These are phyloP conservation scores for Oligia fasciuncula DNA, from an alignment of 2,888 invertebrate species.

Conservation along the genomic window DNA sequence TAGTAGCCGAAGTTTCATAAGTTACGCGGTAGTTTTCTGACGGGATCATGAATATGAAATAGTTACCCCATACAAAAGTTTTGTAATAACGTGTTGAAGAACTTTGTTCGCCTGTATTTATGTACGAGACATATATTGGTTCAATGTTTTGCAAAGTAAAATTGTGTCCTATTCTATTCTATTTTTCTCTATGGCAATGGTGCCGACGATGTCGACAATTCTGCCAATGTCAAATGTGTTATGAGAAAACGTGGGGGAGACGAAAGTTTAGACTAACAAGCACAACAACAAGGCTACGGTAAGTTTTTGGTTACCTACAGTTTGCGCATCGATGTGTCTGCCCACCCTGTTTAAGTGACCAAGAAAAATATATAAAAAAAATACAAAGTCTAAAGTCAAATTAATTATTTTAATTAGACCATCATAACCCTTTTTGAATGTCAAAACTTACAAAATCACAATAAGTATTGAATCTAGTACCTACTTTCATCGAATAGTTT, in stretches of 20 bases:
- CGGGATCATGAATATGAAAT: conserved; percentile 46
- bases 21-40: conserved; percentile 23
- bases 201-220: no score
- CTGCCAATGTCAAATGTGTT: no score
- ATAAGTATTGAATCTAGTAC: background rate
- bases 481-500: background rate
- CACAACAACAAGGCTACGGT: no score
- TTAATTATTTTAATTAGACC: background rate
- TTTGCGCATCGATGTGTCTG: no score
- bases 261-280: no score
- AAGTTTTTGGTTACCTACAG: background rate
- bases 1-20: conserved; percentile 9
- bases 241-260: no score
- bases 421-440: no score
- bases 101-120: conserved; percentile 16
- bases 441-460: background rate
- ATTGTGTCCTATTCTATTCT: background rate
- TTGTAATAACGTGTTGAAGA: conserved; percentile 37
- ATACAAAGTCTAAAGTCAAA: background rate
- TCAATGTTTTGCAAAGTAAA: background rate
- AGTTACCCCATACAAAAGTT: conserved; percentile 40
- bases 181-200: no score
- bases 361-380: no score
- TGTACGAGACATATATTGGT: conserved; percentile 16
- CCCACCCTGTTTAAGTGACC: no score